phyloP scores from a whole-genome alignment of 2,113 vertebrate species.

The Mus spicilegus region DNA sequence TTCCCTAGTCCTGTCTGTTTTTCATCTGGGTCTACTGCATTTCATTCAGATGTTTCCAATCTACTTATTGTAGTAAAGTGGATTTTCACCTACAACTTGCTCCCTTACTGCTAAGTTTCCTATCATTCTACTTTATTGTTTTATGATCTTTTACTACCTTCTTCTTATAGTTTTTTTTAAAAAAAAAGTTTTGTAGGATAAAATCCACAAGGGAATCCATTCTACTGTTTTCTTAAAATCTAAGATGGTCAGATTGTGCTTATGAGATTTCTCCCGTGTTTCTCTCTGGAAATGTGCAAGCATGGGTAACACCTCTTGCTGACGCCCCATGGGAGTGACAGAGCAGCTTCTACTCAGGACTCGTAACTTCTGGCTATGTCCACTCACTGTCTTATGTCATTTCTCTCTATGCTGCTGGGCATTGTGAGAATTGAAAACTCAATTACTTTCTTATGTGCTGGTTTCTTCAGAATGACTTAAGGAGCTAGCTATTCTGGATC shows the following conservation, averaged over 20 bases:
- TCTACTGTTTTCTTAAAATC: neutral
- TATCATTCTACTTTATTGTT: slow-evolving; percentile 6
- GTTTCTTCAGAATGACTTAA: neutral
- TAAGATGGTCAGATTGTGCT: neutral
- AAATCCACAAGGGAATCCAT: neutral
- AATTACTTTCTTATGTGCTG: neutral
- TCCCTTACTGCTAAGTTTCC: slow-evolving; percentile 45
- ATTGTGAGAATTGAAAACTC: neutral
- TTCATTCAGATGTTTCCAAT: slow-evolving; percentile 34
- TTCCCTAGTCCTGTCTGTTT: neutral
- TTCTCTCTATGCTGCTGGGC: neutral
- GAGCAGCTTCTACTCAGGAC: neutral
- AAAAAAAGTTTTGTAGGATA: neutral
- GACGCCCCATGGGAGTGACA: neutral
- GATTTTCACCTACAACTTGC: slow-evolving; percentile 17
- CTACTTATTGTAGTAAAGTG: slow-evolving; percentile 32
- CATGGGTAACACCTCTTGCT: neutral
- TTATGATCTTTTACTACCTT: slow-evolving; percentile 3
- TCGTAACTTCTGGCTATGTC: neutral
- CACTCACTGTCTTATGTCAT: neutral
- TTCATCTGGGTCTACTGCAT: neutral
- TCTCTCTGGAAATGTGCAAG: neutral
- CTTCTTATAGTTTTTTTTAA: slow-evolving; percentile 10
- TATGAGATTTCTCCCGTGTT: neutral
- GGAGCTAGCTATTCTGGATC: neutral